Base-by-base conservation (phyloP, 1,140 invertebrate genomes). In the Drosophila nikananu region DNA sequence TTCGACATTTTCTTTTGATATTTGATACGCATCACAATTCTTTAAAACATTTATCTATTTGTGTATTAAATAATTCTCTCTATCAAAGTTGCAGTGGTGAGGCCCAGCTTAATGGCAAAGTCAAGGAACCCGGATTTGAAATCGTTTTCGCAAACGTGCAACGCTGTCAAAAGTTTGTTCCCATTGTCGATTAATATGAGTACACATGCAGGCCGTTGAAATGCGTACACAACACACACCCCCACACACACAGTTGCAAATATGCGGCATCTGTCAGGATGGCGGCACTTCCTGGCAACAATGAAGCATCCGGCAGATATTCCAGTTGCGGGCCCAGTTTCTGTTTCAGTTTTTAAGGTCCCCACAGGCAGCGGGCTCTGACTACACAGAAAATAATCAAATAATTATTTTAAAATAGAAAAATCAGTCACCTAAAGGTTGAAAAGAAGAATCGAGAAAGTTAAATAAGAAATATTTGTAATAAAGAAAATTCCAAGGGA, bases 121-220 rank as follows among this genome's bases (percentile, higher is more conserved):
- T 27, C 32, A 23, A 15, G 6, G 5, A 62, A 61, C 58, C 10
- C 64, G 7, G 64, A 10, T 27, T 37, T 12, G n/a, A 37, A n/a
- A 5, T 21, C 35, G 12, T 17, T 19, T 23, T 30, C 5, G 8
- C 41, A 44, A 54, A 66, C 27, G 44, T n/a, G 39, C 55, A 62
- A 57, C 46, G 51, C 13, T 77, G 81, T 70, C 78, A 78, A 81
- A 77, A 86, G 76, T 80, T 83, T 58, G 60, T 48, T 62, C 48
- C 30, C 57, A 65, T 51, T 73, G 76, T 70, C 71, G 57, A 80
- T 83, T 62, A 59, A 83, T 80, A 77, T 57, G 39, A 44, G 32
- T 30, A 59, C 23, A 55, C 30, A 35, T 37, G 49, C 52, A 55
- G 66, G 41, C 39, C 61, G 37, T 27, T 30, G 60, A 46, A 77